Evolutionary conservation across 1,140 invertebrate genomes (phyloP), one percentile per base, ranked within the genome.

Genomic region (Bombus picipes): DNA sequence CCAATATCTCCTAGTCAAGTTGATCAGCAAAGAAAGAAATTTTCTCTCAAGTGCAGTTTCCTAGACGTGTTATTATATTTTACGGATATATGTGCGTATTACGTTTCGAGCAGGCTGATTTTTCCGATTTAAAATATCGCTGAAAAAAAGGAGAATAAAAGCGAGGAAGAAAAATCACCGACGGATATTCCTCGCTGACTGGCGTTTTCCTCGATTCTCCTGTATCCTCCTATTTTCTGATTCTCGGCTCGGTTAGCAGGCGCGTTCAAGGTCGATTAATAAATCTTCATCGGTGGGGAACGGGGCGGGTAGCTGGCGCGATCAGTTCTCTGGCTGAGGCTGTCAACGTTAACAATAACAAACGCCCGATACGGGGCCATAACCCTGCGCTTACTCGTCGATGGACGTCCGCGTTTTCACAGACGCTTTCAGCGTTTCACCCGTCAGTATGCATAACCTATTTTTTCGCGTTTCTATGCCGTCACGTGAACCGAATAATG

Each of bases 361-460:
- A 70, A 80, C 66, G 65, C 41, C 32, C 41, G 65, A 79, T 43
- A 43, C 62, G 28, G 34, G 13, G 39, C 22, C 43, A 62, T 62
- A 62, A 62, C 28, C 59, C 28, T 13, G 12, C 59, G 59, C 28
- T 62, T 25, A 8, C 28, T 34, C 65, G 65, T 66, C 73, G 32
- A 53, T 22, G 22, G 65, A 41, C 18, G 47, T 53, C n/a, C 70
- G n/a, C 32, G 8, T 39, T 68, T 39, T 47, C 65, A 53, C 47
- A 53, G 47, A 53, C 47, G 47, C 10, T 25, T 41, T 66, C 83
- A 53, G 28, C 32, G n/a, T 37, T 73, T 43, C 28, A 4, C 10
- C 66, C 43, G 77, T 87, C 77, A 68, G 68, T 82, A 79, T 79
- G 80, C 80, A 75, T 70, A 83, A 88, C 74, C 70, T 43, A 87